phyloP scores from a whole-genome alignment of 2,888 invertebrate genomes.

The Sphecodes monilicornis region DNA sequence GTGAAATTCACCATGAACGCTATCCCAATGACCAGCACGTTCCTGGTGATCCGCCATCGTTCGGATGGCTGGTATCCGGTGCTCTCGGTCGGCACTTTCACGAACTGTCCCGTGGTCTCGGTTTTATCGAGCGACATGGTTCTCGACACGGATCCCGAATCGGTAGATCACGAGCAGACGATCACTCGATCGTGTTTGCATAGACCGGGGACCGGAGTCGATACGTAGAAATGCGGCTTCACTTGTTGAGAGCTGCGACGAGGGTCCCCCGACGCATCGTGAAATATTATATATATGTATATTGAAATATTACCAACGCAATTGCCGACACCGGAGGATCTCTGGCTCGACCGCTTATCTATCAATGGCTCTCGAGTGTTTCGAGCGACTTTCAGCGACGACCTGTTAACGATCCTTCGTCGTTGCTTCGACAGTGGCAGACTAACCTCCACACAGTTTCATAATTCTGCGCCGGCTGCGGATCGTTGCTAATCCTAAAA shows the following conservation, averaged over 20 bases:
- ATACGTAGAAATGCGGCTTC: conserved; percentile 12
- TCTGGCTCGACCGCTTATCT: background rate
- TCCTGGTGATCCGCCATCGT: conserved; percentile 92
- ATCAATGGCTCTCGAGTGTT: conserved; percentile 3
- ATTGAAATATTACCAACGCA: conserved; percentile 44
- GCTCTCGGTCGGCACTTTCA: conserved; percentile 68
- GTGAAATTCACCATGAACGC: conserved; percentile 97
- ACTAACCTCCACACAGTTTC: background rate
- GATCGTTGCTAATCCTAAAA: conserved; percentile 12
- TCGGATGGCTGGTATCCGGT: conserved; percentile 85
- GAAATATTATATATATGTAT: conserved; percentile 48
- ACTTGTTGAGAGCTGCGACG: background rate
- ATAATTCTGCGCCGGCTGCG: conserved; percentile 14
- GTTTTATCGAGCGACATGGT: conserved; percentile 53
- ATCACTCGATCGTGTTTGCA: background rate
- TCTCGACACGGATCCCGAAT: background rate
- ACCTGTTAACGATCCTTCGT: conserved; percentile 2
- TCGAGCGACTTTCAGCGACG: background rate
- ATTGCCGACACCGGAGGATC: background rate
- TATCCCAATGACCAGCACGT: conserved; percentile 93
- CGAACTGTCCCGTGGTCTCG: conserved; percentile 65
- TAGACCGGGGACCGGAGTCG: background rate
- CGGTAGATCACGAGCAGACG: background rate
- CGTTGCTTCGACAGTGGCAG: background rate
- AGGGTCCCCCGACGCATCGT: conserved; percentile 15